Evolutionary conservation across 2,113 vertebrate genomes (phyloP), one percentile per base, ranked within the genome.

Genomic region (Galbula dea): DNA sequence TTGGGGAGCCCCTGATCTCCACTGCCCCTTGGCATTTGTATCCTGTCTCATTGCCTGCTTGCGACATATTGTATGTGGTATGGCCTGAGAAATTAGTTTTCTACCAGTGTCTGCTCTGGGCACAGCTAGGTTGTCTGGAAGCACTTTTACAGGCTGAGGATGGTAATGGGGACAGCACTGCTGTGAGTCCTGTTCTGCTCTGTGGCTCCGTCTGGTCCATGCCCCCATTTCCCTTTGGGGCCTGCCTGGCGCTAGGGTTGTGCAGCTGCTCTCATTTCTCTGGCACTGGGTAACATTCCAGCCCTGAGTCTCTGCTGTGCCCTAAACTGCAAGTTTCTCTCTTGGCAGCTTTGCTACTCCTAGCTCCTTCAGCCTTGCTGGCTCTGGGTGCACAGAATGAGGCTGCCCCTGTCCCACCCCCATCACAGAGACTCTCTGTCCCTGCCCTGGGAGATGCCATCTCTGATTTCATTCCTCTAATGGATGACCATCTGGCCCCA

Each of bases 381-480:
- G 41, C n/a, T 69, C 62, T 26, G 37, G 8, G 32, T 68, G 36
- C 46, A 37, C 0, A 2, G 61, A 61, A 22, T 68, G 43, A 46
- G 43, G 36, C 66, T 62, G 18, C 8, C 26, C 11, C 18, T 75
- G 20, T 85, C 36, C 72, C 52, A 75, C 16, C 10, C 34, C 16
- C 16, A 13, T 63, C 62, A 63, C 23, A 41, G 34, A 77, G 43
- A 37, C 68, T 90, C 32, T 86, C n/a, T 4, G 1, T 63, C 43
- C 32, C 29, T 2, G 3, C 39, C 36, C 39, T 2, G 4, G 46
- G 59, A 74, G 46, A 71, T 72, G 78, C 62, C 88, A 89, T 29
- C 71, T 89, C 82, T 93, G 85, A 75, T 85, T 79, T 91, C 71
- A 82, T 75, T 89, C 61, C 63, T n/a, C 23, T 94, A 67, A 94